These are phyloP conservation scores for Prolemur simus DNA, from an alignment of 2,113 vertebrate genomes.

Conservation along the genomic window DNA sequence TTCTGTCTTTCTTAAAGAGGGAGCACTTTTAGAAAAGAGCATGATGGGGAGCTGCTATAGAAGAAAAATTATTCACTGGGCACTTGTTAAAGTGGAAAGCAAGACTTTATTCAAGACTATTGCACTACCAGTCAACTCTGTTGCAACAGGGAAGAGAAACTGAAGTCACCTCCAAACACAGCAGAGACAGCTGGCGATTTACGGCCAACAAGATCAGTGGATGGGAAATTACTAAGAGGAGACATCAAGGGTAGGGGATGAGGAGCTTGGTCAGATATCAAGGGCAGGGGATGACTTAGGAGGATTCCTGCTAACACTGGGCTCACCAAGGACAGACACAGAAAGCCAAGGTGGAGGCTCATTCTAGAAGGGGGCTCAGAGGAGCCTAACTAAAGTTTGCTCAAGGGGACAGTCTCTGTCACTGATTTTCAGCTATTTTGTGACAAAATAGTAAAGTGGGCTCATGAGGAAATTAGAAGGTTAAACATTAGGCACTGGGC, in stretches of 20 bases:
- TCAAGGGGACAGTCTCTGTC: not conserved
- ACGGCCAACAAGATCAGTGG: not conserved
- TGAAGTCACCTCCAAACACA: not conserved
- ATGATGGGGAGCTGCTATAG: not conserved
- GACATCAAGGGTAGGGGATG: not conserved
- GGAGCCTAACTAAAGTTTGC: not conserved
- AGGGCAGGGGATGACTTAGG: too few relatives aligned
- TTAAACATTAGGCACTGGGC: not conserved
- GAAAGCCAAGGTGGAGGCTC: not conserved
- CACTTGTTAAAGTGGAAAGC: not conserved
- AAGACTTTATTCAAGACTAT: not conserved
- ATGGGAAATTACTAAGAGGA: not conserved
- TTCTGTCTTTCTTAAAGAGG: not conserved
- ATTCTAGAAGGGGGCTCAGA: not conserved
- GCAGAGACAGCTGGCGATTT: not conserved
- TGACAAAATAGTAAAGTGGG: not conserved
- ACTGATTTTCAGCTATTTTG: not conserved
- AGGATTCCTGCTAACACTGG: not conserved
- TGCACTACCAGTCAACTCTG: not conserved
- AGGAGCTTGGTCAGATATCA: not conserved
- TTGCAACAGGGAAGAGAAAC: not conserved
- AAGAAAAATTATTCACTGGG: not conserved
- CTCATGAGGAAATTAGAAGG: not conserved
- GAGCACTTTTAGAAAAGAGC: not conserved
- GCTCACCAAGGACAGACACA: not conserved